Evolutionary conservation across 2,797 vertebrate genomes (phyloP).

Genomic region (Crypturellus tataupa): DNA sequence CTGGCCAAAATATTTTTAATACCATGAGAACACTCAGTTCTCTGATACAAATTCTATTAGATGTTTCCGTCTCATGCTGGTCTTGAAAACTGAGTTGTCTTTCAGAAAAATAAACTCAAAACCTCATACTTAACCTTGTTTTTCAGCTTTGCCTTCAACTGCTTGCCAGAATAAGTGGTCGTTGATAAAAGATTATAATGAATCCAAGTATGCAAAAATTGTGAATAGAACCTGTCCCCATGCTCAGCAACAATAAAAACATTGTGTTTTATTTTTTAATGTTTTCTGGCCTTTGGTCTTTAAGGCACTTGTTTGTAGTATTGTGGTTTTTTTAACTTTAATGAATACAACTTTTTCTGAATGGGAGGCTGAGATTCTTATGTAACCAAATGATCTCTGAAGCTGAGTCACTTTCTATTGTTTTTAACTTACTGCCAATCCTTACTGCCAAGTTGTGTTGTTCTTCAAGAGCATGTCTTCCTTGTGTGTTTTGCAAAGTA

Average conservation of each 20-base stretch:
- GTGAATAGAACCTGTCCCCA: neutral
- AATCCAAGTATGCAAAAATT: neutral
- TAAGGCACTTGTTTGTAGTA: neutral
- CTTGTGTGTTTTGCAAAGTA: neutral
- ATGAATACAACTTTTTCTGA: neutral
- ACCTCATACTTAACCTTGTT: neutral
- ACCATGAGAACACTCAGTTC: conserved; percentile 37
- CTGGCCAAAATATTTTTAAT: conserved; percentile 47
- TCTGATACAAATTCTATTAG: neutral
- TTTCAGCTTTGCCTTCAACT: neutral
- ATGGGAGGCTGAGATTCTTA: conserved; percentile 13
- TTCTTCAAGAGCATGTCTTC: neutral
- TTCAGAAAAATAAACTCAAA: neutral
- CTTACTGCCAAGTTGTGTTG: neutral
- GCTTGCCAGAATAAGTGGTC: neutral
- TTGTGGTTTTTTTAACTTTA: neutral
- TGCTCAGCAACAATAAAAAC: neutral
- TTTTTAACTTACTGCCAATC: conserved; percentile 10
- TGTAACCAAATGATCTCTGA: neutral
- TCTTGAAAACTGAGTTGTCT: neutral
- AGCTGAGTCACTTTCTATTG: conserved; percentile 22
- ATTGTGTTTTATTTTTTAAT: neutral
- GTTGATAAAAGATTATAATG: neutral
- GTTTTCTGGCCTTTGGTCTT: neutral
- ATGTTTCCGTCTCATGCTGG: neutral